Evolutionary conservation across 2,113 vertebrate genomes (phyloP), one percentile per base, ranked within the genome.

Genomic region (Microcebus lehilahytsara): DNA sequence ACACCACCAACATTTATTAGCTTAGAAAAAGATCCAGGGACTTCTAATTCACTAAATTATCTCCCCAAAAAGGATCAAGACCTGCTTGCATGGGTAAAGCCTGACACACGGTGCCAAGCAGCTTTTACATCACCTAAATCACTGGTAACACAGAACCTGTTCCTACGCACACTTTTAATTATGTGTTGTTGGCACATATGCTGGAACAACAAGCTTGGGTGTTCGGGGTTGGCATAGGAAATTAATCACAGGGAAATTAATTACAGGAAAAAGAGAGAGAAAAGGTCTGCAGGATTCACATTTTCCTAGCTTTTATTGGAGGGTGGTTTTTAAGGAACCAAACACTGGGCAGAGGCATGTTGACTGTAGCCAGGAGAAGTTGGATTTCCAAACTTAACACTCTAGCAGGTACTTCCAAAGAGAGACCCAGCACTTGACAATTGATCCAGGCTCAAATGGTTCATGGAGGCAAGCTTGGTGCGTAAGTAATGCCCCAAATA

Each of bases 401-500:
- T 91, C 72, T 46, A 27, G 69, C 6, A 22, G 4, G 11, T 5
- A 27, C 20, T 34, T 66, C 23, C 13, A 12, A 27, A 49, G n/a
- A 58, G 20, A 30, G 16, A 3, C 0, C 46, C 27, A 30, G 37
- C 5, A 10, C 8, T 3, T 16, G 20, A 42, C 10, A 2, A 14
- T 0, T 2, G 40, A 37, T 3, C 23, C 10, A 19, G 16, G 20
- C n/a, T 84, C 67, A 23, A 13, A 42, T 2, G 14, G 19, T 51
- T 27, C 20, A 4, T 14, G 27, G 49, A 42, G 19, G 42, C 3
- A 42, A 17, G 13, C n/a, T 42, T 2, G 10, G 20, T 37, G 37
- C 3, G 0, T 13, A 60, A 32, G 53, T 12, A 30, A 69, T 16
- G 1, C 40, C 25, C 30, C 23, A 37, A 67, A 32, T 25, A 17